phyloP scores from a whole-genome alignment of 2,113 vertebrate species.

The Toxostoma redivivum region DNA sequence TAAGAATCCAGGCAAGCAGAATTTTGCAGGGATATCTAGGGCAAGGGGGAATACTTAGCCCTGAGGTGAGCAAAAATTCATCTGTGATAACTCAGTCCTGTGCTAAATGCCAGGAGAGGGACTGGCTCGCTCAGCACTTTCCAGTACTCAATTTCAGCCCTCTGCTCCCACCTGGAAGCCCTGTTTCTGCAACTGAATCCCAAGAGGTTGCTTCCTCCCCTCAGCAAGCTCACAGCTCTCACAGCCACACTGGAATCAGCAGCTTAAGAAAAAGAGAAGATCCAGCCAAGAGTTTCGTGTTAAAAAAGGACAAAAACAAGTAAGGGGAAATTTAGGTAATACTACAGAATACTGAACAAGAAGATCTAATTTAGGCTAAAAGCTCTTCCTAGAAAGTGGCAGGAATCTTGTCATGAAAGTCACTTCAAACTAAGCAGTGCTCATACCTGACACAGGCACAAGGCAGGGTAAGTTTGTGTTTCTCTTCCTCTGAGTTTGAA shows the following conservation, averaged over 20 bases:
- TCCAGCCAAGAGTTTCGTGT: neutral
- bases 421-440: neutral
- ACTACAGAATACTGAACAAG: neutral
- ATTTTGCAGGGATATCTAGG: neutral
- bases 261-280: neutral
- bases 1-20: neutral
- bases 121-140: neutral
- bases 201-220: neutral
- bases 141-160: neutral
- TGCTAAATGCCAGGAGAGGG: neutral
- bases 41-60: neutral
- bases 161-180: constrained; percentile 8
- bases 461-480: neutral
- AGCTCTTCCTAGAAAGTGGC: constrained; percentile 8
- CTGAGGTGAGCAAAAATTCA: neutral
- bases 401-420: neutral
- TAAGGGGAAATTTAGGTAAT: neutral
- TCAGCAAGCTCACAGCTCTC: neutral
- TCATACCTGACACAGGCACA: neutral
- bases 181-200: neutral
- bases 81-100: neutral
- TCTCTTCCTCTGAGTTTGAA: neutral
- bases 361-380: neutral
- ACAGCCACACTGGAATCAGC: neutral
- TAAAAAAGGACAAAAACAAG: neutral